phyloP scores from a whole-genome alignment of 1,140 invertebrate species.

The Agrypnia vestita region DNA sequence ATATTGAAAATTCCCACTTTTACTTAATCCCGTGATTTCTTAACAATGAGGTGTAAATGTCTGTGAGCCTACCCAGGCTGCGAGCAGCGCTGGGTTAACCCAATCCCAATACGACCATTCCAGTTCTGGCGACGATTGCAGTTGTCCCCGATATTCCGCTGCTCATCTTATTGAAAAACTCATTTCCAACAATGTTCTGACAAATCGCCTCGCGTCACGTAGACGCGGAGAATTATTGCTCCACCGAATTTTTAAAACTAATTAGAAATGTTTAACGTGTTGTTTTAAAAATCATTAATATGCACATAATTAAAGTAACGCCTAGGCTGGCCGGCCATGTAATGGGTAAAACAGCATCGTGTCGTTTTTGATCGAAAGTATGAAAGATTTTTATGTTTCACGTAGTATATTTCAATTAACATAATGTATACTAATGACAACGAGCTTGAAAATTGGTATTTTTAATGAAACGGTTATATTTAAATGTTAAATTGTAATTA shows the following conservation, averaged over 20 bases:
- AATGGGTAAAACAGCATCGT: neutral
- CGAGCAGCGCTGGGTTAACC: constrained; percentile 5
- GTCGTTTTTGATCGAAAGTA: too few relatives aligned
- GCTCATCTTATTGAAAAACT: constrained; percentile 1
- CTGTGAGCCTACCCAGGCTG: too few relatives aligned
- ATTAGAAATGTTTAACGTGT: constrained; percentile 27
- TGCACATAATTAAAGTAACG: constrained; percentile 33
- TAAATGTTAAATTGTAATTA: too few relatives aligned
- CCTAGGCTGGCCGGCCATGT: neutral
- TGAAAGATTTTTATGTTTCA: too few relatives aligned
- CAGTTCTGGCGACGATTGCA: constrained; percentile 16
- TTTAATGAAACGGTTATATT: too few relatives aligned
- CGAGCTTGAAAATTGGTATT: too few relatives aligned
- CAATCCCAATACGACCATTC: constrained; percentile 50
- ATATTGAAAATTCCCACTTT: too few relatives aligned
- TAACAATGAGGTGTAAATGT: too few relatives aligned
- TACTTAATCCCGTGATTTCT: too few relatives aligned
- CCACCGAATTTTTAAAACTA: constrained; percentile 38
- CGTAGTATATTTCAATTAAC: too few relatives aligned
- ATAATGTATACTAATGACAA: too few relatives aligned
- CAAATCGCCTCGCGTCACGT: constrained; percentile 27
- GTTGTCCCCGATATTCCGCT: constrained; percentile 30
- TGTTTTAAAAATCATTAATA: constrained; percentile 16
- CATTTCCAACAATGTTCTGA: constrained; percentile 34
- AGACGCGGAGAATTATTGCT: constrained; percentile 8